Percentiles rank a stretch among this genome's conserved stretches.
These are phyloP conservation scores for Phymanthus crucifer DNA, from an alignment of 92 coral and sea anemone species.

Conservation along the genomic window DNA sequence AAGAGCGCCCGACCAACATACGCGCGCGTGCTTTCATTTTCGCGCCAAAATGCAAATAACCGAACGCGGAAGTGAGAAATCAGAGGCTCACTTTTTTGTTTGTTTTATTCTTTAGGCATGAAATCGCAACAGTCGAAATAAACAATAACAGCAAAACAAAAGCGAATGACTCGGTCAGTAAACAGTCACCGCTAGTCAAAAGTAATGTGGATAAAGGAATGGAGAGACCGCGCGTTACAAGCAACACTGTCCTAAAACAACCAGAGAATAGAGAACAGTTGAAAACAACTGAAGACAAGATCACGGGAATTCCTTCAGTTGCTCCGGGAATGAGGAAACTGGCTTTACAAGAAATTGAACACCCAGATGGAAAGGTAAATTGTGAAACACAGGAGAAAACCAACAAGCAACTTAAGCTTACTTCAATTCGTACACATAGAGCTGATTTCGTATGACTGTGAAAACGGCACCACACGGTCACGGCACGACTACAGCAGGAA, in stretches of 20 bases:
- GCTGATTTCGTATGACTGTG: no score
- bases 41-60: neutral
- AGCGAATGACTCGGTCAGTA: neutral
- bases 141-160: neutral
- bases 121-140: neutral
- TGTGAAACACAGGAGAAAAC: no score
- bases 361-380: conserved; percentile 47
- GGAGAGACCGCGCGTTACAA: neutral
- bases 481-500: no score
- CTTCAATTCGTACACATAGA: no score
- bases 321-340: neutral
- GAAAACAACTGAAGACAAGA: neutral
- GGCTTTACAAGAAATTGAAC: conserved; percentile 38
- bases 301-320: neutral
- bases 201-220: neutral
- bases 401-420: no score
- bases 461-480: no score
- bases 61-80: neutral
- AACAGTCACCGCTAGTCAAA: neutral
- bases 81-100: neutral
- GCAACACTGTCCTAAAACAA: neutral
- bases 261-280: neutral
- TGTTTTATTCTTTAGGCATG: neutral
- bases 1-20: neutral
- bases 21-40: neutral